These are phyloP conservation scores for Apamea sordens DNA, from an alignment of 2,888 invertebrate genomes.

Conservation along the genomic window DNA sequence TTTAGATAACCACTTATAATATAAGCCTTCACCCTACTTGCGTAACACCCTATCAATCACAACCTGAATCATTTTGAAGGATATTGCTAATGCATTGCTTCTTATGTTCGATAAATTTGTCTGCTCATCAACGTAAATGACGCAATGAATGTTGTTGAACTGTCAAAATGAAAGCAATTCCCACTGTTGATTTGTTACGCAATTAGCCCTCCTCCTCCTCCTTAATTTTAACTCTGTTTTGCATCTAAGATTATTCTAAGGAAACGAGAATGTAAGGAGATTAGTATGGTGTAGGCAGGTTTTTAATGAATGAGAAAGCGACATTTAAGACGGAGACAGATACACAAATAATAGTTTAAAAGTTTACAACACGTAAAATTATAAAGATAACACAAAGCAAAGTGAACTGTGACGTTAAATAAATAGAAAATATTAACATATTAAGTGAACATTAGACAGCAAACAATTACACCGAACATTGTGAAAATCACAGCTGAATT, in stretches of 20 bases:
- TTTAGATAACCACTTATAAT: slow-evolving; percentile 43
- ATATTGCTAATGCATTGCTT: not conserved
- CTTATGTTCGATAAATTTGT: not conserved
- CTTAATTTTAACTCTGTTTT: not conserved
- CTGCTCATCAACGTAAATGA: not conserved
- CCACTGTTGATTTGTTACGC: not conserved
- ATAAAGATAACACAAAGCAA: slow-evolving; percentile 32
- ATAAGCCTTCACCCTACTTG: not conserved
- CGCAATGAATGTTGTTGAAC: not conserved
- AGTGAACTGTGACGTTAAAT: slow-evolving; percentile 32
- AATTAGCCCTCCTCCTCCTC: not conserved
- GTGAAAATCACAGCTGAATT: slow-evolving; percentile 7
- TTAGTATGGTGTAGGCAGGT: not conserved
- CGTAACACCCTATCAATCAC: not conserved
- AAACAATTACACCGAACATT: not conserved
- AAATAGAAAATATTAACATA: slow-evolving; percentile 31
- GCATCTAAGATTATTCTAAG: not conserved
- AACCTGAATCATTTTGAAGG: not conserved
- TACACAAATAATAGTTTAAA: slow-evolving; percentile 25
- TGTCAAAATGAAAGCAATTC: not conserved
- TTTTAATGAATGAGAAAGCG: not conserved
- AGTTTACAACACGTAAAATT: slow-evolving; percentile 42
- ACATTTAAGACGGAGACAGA: not conserved
- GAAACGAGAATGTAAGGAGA: not conserved
- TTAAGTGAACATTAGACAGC: not conserved